phyloP scores from a whole-genome alignment of 2,113 vertebrate genomes.

The Pelvicachromis taeniatus region DNA sequence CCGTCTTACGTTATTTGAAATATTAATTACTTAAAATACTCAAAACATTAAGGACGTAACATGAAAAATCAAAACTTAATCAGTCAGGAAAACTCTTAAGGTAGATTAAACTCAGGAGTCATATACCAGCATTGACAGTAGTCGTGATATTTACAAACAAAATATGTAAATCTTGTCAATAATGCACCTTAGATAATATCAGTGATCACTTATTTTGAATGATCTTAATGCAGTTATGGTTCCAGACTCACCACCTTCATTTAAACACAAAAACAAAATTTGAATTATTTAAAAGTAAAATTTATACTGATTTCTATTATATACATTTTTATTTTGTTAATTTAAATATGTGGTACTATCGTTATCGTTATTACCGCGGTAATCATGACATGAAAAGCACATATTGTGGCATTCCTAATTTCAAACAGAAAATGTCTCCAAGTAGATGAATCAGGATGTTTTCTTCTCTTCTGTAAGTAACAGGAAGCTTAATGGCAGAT shows the following conservation, averaged over 20 bases:
- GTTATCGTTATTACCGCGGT: not conserved
- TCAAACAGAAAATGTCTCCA: accelerated
- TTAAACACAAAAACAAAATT: accelerated
- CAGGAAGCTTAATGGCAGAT: not conserved
- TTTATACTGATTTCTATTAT: not conserved
- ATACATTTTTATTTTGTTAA: not conserved
- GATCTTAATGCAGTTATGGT: not conserved
- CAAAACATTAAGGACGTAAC: not conserved
- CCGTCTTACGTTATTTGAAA: not conserved
- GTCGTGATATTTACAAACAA: not conserved
- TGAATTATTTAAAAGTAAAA: accelerated
- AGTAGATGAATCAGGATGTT: not conserved
- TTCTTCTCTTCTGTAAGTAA: not conserved
- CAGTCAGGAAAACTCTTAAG: not conserved
- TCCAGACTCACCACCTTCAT: not conserved
- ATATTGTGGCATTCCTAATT: not conserved
- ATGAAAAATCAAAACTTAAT: not conserved
- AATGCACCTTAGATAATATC: not conserved
- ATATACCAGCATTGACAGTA: accelerated
- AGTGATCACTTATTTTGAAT: not conserved
- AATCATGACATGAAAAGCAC: not conserved
- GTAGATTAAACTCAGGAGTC: not conserved
- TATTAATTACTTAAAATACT: not conserved
- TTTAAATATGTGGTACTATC: no score
- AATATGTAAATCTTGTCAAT: not conserved